phyloP scores from a whole-genome alignment of 1,140 invertebrate species.

The Chrysopa pallens region DNA sequence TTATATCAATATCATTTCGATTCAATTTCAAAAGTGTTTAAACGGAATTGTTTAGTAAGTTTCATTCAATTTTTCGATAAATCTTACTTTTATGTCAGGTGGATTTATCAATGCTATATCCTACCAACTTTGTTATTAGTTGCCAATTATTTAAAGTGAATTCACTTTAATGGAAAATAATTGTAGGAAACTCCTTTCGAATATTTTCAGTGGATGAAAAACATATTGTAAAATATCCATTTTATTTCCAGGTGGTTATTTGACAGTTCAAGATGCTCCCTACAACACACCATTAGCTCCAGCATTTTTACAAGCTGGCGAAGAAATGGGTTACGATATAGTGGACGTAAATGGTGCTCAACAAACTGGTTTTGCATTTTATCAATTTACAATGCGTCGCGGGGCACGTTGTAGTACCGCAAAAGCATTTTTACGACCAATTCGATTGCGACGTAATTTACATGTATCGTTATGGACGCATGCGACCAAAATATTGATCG shows the following conservation, averaged over 20 bases:
- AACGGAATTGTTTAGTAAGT: too few relatives aligned
- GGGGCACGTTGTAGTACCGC: conserved; percentile 58
- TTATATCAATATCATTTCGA: too few relatives aligned
- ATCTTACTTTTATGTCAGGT: too few relatives aligned
- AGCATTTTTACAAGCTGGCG: conserved; percentile 72
- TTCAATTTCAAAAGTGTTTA: too few relatives aligned
- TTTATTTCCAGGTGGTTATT: conserved; percentile 46
- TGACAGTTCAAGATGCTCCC: conserved; percentile 62
- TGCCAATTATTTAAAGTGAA: too few relatives aligned
- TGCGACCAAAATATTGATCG: conserved; percentile 57
- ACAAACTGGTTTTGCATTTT: conserved; percentile 65
- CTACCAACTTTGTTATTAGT: too few relatives aligned
- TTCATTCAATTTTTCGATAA: too few relatives aligned
- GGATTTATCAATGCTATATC: too few relatives aligned
- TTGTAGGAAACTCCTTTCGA: too few relatives aligned
- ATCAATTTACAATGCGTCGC: conserved; percentile 64
- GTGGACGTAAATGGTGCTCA: conserved; percentile 57
- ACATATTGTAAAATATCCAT: neutral
- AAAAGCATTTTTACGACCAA: conserved; percentile 63
- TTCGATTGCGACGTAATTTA: conserved; percentile 49
- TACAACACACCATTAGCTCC: conserved; percentile 62
- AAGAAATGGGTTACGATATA: conserved; percentile 79
- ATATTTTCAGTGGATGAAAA: too few relatives aligned
- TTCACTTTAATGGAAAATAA: too few relatives aligned
- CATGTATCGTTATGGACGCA: conserved; percentile 57